phyloP scores from a whole-genome alignment of 2,888 invertebrate genomes.

The Herminia tarsipennalis region DNA sequence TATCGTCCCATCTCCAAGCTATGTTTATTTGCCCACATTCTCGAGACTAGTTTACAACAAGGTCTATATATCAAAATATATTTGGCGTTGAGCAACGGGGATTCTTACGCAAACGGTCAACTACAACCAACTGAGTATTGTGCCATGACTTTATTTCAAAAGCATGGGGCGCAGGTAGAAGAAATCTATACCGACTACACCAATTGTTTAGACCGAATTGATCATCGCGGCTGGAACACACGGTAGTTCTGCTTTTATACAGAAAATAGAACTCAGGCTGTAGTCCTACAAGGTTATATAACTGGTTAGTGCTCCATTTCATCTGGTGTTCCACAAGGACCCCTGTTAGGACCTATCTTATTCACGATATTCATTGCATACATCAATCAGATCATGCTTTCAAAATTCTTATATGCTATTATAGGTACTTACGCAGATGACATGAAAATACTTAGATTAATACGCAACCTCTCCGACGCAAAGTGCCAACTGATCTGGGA shows the following conservation, averaged over 20 bases:
- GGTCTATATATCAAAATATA: too few relatives aligned
- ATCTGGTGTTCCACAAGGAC: neutral
- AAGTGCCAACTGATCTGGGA: neutral
- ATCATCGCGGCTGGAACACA: too few relatives aligned
- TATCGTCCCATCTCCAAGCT: too few relatives aligned
- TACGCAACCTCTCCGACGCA: neutral
- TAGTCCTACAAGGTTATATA: neutral
- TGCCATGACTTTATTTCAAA: too few relatives aligned
- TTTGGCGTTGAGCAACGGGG: too few relatives aligned
- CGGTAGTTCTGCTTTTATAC: slow-evolving; percentile 1
- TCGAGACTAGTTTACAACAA: too few relatives aligned
- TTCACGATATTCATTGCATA: neutral
- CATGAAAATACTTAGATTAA: neutral
- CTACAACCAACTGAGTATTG: too few relatives aligned
- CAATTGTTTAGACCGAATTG: too few relatives aligned
- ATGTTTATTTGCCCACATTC: too few relatives aligned
- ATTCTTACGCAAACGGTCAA: too few relatives aligned
- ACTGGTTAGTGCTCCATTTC: neutral
- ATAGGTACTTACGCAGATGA: neutral
- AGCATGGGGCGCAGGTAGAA: too few relatives aligned
- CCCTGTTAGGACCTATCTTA: neutral
- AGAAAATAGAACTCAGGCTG: neutral
- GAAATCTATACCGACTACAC: too few relatives aligned
- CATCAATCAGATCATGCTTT: neutral
- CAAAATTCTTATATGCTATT: neutral